These are phyloP conservation scores for Ypsolopha scabrella DNA, from an alignment of 2,888 invertebrate genomes.

Conservation along the genomic window DNA sequence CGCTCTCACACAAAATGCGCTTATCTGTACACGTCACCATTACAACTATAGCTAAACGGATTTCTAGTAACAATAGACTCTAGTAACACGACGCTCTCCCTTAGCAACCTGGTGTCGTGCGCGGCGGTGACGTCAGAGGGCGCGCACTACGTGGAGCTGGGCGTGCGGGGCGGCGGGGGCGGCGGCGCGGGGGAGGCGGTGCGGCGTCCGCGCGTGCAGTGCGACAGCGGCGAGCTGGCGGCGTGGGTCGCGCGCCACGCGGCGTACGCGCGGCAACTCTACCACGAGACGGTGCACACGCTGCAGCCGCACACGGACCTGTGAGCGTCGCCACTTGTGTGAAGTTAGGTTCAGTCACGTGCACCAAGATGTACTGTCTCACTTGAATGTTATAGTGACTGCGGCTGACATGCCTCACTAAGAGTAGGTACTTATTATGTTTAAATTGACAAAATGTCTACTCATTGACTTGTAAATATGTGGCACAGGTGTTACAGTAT, in stretches of 20 bases:
- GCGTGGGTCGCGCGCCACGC: constrained; percentile 83
- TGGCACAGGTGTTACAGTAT: too few species aligned
- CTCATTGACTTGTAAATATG: too few species aligned
- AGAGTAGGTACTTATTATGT: too few species aligned
- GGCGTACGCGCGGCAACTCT: constrained; percentile 88
- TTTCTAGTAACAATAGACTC: too few species aligned
- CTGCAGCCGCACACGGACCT: constrained; percentile 37
- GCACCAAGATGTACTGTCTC: too few species aligned
- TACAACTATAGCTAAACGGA: too few species aligned
- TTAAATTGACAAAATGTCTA: too few species aligned
- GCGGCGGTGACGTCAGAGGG: constrained; percentile 65
- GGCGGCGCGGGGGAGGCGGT: constrained; percentile 46
- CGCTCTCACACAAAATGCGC: too few species aligned
- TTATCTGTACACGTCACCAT: too few species aligned
- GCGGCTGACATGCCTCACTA: not conserved
- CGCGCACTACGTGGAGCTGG: constrained; percentile 80
- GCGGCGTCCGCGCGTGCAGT: constrained; percentile 82
- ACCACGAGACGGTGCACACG: constrained; percentile 84
- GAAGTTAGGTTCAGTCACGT: too few species aligned
- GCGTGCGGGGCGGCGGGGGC: constrained; percentile 60
- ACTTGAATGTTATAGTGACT: not conserved
- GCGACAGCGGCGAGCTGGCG: constrained; percentile 79
- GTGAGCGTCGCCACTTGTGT: too few species aligned
- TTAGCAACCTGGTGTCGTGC: constrained; percentile 76
- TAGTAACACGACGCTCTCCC: too few species aligned